These are phyloP conservation scores for Erebia palarica DNA, from an alignment of 2,888 invertebrate genomes.

Conservation along the genomic window DNA sequence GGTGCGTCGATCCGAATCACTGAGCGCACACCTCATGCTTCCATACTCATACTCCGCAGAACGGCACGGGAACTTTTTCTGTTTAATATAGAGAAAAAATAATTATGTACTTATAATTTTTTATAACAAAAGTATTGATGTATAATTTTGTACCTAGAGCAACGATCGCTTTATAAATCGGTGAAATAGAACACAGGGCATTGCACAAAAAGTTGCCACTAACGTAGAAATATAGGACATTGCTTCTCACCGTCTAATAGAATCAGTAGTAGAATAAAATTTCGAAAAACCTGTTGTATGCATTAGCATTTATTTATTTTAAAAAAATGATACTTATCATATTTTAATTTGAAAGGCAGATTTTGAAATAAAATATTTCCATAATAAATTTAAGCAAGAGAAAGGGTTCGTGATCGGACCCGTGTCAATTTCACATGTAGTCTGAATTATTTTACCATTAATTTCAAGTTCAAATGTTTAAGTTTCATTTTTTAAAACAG, in stretches of 20 bases:
- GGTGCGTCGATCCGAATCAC: constrained; percentile 94
- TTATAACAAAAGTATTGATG: no score
- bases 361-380: constrained; percentile 1
- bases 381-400: constrained; percentile 24
- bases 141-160: no score
- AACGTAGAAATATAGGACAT: no score
- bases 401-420: neutral
- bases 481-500: constrained; percentile 4
- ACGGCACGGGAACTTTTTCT: constrained; percentile 95
- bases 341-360: neutral
- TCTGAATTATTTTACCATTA: constrained; percentile 13
- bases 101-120: no score
- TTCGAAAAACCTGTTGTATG: no score
- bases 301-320: neutral
- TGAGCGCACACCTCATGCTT: constrained; percentile 94
- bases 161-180: no score
- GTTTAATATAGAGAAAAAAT: constrained; percentile 34
- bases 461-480: constrained; percentile 11
- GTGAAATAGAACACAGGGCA: no score
- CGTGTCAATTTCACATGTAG: constrained; percentile 5
- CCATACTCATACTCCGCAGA: constrained; percentile 97
- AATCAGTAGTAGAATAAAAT: no score
- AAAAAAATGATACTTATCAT: neutral
- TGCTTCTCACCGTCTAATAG: no score
- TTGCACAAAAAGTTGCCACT: no score